A percentile compares a stretch with the other conserved stretches of the same genome.
phyloP scores from a whole-genome alignment of 2,113 vertebrate species.

The Tenrec ecaudatus region DNA sequence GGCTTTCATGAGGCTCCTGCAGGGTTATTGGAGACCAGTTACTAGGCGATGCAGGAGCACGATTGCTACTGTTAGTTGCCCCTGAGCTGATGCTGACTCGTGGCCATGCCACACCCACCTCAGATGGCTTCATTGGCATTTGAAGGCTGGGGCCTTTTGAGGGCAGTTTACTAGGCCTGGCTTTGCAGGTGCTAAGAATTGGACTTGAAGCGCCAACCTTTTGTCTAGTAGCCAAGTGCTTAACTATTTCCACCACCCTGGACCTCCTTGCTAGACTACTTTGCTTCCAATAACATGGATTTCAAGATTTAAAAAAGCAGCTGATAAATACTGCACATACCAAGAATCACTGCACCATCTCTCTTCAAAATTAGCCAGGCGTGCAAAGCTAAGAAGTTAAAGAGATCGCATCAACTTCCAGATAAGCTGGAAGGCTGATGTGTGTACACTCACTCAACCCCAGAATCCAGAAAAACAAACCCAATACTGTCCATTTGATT shows the following conservation, averaged over 20 bases:
- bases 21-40: not conserved
- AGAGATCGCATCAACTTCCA: not conserved
- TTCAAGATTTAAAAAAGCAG: not conserved
- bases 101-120: not conserved
- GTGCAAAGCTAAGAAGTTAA: not conserved
- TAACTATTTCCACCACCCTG: not conserved
- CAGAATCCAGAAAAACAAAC: too few species aligned
- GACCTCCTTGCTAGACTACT: too few species aligned
- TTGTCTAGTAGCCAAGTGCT: not conserved
- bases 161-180: not conserved
- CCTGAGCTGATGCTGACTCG: not conserved
- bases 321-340: not conserved
- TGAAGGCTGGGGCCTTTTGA: not conserved
- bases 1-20: not conserved
- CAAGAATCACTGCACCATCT: not conserved
- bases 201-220: not conserved
- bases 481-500: too few species aligned
- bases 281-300: not conserved
- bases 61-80: not conserved
- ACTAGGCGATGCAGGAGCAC: not conserved
- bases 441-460: not conserved
- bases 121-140: not conserved
- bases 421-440: not conserved
- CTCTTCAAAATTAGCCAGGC: not conserved
- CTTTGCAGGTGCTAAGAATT: not conserved